Conservation (phyloP, 2,888 invertebrate species). For the Amphiduros pacificus region DNA sequence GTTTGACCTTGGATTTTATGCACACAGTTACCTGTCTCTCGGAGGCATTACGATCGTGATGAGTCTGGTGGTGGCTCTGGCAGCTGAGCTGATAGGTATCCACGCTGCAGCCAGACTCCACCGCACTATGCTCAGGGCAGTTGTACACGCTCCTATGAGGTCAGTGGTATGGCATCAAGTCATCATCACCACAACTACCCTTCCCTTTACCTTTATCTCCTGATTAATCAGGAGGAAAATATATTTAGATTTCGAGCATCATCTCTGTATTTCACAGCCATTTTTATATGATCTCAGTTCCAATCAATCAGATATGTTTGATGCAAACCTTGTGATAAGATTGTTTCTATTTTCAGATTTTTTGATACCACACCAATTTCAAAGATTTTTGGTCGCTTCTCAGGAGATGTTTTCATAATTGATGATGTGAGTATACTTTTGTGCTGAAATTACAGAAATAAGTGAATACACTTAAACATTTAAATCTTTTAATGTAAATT, state of each 20-base stretch:
- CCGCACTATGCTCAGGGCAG: slow-evolving; percentile 69
- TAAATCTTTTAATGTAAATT: too few species aligned
- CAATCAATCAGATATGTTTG: too few species aligned
- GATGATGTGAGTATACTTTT: slow-evolving; percentile 51
- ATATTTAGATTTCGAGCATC: too few species aligned
- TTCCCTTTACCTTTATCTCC: too few species aligned
- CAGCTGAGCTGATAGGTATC: slow-evolving; percentile 55
- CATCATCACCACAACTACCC: neutral
- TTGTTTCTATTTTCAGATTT: slow-evolving; percentile 36
- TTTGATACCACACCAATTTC: slow-evolving; percentile 56
- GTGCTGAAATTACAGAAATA: too few species aligned
- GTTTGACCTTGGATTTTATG: slow-evolving; percentile 60
- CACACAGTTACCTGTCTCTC: slow-evolving; percentile 69
- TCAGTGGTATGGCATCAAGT: slow-evolving; percentile 30
- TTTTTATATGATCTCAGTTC: slow-evolving; percentile 64
- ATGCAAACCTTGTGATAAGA: neutral
- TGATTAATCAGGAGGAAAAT: too few species aligned
- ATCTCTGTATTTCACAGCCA: too few species aligned
- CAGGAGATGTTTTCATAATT: slow-evolving; percentile 48
- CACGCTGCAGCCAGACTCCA: slow-evolving; percentile 71
- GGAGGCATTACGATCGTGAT: slow-evolving; percentile 68
- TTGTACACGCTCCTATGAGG: slow-evolving; percentile 70
- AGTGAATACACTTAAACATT: too few species aligned
- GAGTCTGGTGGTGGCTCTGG: slow-evolving; percentile 68
- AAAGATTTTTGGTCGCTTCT: slow-evolving; percentile 53